A percentile compares a stretch with the other conserved stretches of the same genome.
phyloP scores from a whole-genome alignment of 2,797 vertebrate genomes.

The Natrix natrix region DNA sequence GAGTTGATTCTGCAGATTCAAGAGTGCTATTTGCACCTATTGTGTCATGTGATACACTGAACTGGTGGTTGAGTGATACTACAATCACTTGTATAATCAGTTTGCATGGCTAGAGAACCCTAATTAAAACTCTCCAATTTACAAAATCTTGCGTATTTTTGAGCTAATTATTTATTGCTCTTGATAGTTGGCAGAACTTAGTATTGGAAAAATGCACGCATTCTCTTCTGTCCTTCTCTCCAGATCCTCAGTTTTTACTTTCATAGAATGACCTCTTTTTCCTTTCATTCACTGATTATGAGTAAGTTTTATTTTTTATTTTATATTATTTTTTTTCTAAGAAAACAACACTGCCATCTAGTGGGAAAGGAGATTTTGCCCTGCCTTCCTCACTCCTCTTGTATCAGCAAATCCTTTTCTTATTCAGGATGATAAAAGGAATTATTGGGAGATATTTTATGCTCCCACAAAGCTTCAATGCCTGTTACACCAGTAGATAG shows the following conservation, averaged over 20 bases:
- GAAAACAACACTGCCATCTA: conserved; percentile 75
- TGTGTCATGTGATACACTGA: conserved; percentile 41
- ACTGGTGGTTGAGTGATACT: conserved; percentile 22
- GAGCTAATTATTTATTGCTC: not conserved
- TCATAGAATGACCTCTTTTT: conserved; percentile 31
- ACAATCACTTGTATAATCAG: conserved; percentile 34
- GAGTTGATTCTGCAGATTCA: conserved; percentile 25
- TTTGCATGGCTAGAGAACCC: conserved; percentile 7
- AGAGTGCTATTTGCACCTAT: conserved; percentile 44
- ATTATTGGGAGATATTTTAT: not conserved
- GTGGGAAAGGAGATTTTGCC: conserved; percentile 64
- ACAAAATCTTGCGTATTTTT: conserved; percentile 15
- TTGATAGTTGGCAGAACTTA: not conserved
- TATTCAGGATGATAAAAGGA: not conserved
- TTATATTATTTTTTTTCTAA: conserved; percentile 38
- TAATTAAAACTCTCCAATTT: conserved; percentile 33
- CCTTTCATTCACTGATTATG: not conserved
- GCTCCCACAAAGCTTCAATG: not conserved
- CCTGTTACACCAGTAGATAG: not conserved
- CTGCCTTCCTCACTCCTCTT: conserved; percentile 33
- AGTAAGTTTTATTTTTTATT: not conserved
- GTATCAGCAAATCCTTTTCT: not conserved
- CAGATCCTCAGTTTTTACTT: conserved; percentile 25
- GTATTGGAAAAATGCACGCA: conserved; percentile 8
- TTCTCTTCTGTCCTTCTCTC: not conserved